These are phyloP conservation scores for Tachypleus tridentatus DNA, from an alignment of 1,140 invertebrate genomes.

Conservation along the genomic window DNA sequence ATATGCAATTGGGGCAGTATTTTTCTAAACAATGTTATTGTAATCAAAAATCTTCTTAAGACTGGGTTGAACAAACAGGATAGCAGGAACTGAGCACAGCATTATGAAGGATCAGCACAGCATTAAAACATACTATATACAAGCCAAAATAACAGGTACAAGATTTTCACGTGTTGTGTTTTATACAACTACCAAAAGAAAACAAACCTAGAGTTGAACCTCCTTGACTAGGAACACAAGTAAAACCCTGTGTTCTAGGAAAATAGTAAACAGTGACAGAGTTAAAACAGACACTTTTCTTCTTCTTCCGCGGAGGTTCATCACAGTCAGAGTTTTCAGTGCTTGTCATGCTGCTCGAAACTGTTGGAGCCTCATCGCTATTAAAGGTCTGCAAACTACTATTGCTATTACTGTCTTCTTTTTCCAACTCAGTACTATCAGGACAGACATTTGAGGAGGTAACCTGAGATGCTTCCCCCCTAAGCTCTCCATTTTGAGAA, in stretches of 20 bases:
- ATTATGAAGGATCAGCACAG: neutral
- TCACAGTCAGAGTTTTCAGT: conserved; percentile 15
- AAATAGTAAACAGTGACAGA: conserved; percentile 93
- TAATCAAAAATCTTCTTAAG: too few relatives aligned
- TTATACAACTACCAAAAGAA: neutral
- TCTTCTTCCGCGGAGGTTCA: conserved; percentile 23
- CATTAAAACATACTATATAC: neutral
- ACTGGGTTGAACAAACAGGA: neutral
- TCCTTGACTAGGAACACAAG: conserved; percentile 87
- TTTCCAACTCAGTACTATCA: too few relatives aligned
- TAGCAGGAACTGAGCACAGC: neutral
- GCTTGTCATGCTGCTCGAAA: conserved; percentile 1
- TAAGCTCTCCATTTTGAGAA: too few relatives aligned
- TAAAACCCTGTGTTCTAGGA: conserved; percentile 88
- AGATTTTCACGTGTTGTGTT: neutral
- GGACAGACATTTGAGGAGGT: too few relatives aligned
- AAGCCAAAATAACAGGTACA: neutral
- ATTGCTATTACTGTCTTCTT: too few relatives aligned
- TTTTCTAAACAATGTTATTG: too few relatives aligned
- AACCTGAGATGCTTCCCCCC: too few relatives aligned
- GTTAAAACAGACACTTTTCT: conserved; percentile 61
- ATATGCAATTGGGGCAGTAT: too few relatives aligned
- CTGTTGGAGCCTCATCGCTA: conserved; percentile 17
- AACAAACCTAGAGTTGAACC: conserved; percentile 74
- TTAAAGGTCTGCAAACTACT: neutral